Conservation (phyloP, 2,888 invertebrate species). For the Ophion ventricosus region DNA sequence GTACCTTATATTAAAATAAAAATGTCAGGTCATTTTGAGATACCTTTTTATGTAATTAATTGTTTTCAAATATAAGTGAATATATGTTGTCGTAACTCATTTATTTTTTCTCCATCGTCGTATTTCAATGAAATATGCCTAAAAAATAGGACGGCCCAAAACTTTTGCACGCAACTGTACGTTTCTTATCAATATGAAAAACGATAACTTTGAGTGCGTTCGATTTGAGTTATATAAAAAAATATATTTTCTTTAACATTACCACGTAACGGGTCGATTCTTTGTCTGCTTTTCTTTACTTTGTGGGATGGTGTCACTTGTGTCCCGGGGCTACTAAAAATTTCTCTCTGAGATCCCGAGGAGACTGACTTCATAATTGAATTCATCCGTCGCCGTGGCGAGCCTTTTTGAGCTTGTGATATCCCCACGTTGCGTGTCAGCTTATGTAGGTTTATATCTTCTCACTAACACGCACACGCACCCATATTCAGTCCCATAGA, state of each 20-base stretch:
- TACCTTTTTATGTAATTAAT: too few relatives aligned
- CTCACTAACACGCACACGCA: too few relatives aligned
- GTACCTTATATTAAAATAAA: too few relatives aligned
- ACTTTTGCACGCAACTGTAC: too few relatives aligned
- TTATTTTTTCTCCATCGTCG: too few relatives aligned
- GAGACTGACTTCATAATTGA: constrained; percentile 65
- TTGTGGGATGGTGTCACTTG: not conserved
- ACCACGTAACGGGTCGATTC: not conserved
- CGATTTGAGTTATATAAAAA: not conserved
- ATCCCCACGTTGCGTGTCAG: constrained; percentile 19
- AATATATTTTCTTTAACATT: not conserved
- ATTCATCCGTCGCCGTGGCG: constrained; percentile 54
- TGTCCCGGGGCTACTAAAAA: constrained; percentile 19
- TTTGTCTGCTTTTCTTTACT: constrained; percentile 1
- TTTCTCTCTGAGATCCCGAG: constrained; percentile 28
- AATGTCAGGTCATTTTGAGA: too few relatives aligned
- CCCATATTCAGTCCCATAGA: constrained; percentile 6
- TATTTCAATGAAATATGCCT: too few relatives aligned
- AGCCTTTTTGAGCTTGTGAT: constrained; percentile 49
- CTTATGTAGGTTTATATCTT: constrained; percentile 4
- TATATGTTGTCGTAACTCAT: too few relatives aligned
- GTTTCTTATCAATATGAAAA: not conserved
- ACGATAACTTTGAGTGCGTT: not conserved
- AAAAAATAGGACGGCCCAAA: too few relatives aligned
- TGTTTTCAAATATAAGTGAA: too few relatives aligned